Evolutionary conservation across 37 sponge, comb jelly and placozoan genomes (phyloP).

Genomic region (Amphimedon queenslandica): DNA sequence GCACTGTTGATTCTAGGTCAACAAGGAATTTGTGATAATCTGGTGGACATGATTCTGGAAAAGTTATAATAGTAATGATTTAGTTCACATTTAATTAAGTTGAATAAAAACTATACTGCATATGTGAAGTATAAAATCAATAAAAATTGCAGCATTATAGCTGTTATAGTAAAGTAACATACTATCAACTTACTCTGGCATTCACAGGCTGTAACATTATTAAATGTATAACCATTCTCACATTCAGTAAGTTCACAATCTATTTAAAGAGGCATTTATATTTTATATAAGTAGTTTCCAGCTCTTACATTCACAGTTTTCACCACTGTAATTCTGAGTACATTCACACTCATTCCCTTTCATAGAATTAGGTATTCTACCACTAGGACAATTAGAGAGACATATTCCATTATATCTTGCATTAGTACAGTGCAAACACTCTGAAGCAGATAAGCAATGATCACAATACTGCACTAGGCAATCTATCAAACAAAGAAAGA

Average conservation of each 20-base stretch:
- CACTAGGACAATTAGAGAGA: background rate
- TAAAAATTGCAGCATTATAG: too few relatives aligned
- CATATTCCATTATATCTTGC: background rate
- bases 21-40: too few relatives aligned
- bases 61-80: too few relatives aligned
- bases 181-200: background rate
- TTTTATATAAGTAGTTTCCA: background rate
- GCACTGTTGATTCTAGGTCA: too few relatives aligned
- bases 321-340: too few relatives aligned
- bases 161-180: background rate
- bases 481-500: background rate
- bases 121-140: too few relatives aligned
- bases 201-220: background rate
- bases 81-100: background rate
- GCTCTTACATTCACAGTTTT: background rate
- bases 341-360: conserved; percentile 6
- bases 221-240: background rate
- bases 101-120: too few relatives aligned
- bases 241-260: background rate
- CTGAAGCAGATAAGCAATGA: background rate
- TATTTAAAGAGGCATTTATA: background rate
- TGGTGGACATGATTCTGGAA: too few relatives aligned
- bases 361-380: conserved; percentile 2
- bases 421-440: background rate
- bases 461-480: background rate